Evolutionary conservation across 2,888 invertebrate species (phyloP), one percentile per base, ranked within the genome.

Genomic region (Zonitis immaculata): DNA sequence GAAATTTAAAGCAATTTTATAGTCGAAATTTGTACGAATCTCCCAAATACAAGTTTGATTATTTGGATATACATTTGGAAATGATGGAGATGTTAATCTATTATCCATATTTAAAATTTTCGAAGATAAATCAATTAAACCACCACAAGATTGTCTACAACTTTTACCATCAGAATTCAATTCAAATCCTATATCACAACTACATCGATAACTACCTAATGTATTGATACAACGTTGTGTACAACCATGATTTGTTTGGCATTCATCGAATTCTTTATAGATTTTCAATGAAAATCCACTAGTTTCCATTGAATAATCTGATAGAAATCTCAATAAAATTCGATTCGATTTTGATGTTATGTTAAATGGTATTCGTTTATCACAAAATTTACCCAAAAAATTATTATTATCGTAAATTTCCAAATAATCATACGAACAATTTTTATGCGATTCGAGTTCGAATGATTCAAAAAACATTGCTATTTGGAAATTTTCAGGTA

Each of bases 1-100:
- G 74, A 98, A 97, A 78, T 96, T 96, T 35, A 98, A 79, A 0
- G 95, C 95, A 63, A 98, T 96, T 58, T 91, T 83, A 72, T 95
- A 39, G 11, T 20, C 9, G 6, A 6, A 11, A 18, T 20, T n/a
- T 9, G 39, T 18, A 2, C 20, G 39, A 20, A 98, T 95, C 78
- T 97, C 95, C 98, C 98, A 98, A 7, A 95, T 84, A 75, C 98
- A 98, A 73, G 91, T 91, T 78, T 97, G 97, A 62, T 93, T 90
- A 1, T 88, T 83, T 0, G 97, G 96, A 74, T 99, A 98, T 28
- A 87, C 77, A 64, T 95, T 92, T 0, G 98, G 98, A 76, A 95
- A 95, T 0, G 95, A 95, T 0, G 98, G 98, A 9, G 94, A 94
- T 0, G 91, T 92, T 57, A 99, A 89, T 0, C 95, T 94, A 0